Conservation (phyloP, 2,797 vertebrate species). For the Tachyglossus aculeatus region DNA sequence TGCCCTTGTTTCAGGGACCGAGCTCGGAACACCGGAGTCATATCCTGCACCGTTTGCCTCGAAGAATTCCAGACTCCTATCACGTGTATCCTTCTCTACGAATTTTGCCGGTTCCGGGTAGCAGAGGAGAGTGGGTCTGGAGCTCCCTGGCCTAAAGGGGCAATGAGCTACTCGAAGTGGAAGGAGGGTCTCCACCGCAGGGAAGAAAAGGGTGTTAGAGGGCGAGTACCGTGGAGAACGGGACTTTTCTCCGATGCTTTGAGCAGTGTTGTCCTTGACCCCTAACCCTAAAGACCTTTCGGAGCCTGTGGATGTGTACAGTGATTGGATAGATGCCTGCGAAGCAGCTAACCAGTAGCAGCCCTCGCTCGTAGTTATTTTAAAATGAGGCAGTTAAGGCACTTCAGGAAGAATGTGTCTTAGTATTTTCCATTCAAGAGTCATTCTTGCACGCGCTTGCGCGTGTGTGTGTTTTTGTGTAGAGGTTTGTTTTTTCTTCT, state of each 20-base stretch:
- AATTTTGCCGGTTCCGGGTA: not conserved
- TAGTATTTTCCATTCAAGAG: too few relatives aligned
- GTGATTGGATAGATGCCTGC: conserved; percentile 95
- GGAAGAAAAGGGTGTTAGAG: not conserved
- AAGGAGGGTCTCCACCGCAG: too few relatives aligned
- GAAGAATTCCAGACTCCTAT: conserved; percentile 97
- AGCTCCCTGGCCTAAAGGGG: not conserved
- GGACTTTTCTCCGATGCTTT: not conserved
- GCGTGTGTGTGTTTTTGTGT: too few relatives aligned
- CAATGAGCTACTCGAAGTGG: not conserved
- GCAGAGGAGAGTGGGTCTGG: not conserved
- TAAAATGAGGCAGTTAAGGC: too few relatives aligned
- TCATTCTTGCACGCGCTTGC: too few relatives aligned
- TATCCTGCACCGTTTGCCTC: conserved; percentile 92
- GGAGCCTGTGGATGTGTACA: conserved; percentile 93
- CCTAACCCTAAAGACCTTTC: conserved; percentile 81
- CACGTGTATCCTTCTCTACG: conserved; percentile 88
- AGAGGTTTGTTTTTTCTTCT: too few relatives aligned
- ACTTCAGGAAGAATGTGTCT: too few relatives aligned
- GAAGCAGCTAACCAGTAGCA: conserved; percentile 93
- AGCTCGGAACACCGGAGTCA: conserved; percentile 91
- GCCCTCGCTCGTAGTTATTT: too few relatives aligned
- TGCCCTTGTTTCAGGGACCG: conserved; percentile 80
- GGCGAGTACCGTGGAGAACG: not conserved
- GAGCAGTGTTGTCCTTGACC: conserved; percentile 67